These are phyloP conservation scores for Scartelaos histophorus DNA, from an alignment of 2,113 vertebrate species.

Conservation along the genomic window DNA sequence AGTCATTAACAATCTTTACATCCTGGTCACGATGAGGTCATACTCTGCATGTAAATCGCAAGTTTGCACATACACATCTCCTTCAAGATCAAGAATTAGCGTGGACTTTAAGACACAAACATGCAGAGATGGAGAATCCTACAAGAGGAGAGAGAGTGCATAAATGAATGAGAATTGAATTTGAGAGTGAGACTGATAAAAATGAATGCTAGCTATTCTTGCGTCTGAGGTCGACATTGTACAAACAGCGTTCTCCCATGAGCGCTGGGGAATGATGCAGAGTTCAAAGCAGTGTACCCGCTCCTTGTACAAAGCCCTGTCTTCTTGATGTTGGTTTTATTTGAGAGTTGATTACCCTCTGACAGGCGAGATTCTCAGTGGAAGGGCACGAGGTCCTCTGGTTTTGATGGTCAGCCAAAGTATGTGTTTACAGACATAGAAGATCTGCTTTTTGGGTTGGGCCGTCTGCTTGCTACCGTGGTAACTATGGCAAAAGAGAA, in stretches of 20 bases:
- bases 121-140: conserved; percentile 52
- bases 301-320: conserved; percentile 64
- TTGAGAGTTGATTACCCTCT: conserved; percentile 79
- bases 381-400: conserved; percentile 61
- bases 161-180: conserved; percentile 72
- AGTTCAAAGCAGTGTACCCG: conserved; percentile 63
- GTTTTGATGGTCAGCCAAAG: conserved; percentile 78
- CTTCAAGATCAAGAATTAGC: conserved; percentile 23
- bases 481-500: conserved; percentile 57
- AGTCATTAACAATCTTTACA: background rate
- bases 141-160: conserved; percentile 44
- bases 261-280: conserved; percentile 63
- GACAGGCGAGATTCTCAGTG: conserved; percentile 71
- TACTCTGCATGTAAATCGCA: conserved; percentile 26
- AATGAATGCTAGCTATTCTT: conserved; percentile 69
- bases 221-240: conserved; percentile 70
- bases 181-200: conserved; percentile 58
- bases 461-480: conserved; percentile 56
- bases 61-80: conserved; percentile 21
- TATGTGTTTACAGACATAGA: conserved; percentile 66
- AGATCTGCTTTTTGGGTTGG: conserved; percentile 51
- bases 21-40: conserved; percentile 20
- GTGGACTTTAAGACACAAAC: conserved; percentile 37
- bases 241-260: conserved; percentile 65
- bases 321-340: conserved; percentile 74